A percentile compares a stretch with the other conserved stretches of the same genome.
Conservation (phyloP, 2,888 invertebrate genomes). For the Pseudococcus longispinus region DNA sequence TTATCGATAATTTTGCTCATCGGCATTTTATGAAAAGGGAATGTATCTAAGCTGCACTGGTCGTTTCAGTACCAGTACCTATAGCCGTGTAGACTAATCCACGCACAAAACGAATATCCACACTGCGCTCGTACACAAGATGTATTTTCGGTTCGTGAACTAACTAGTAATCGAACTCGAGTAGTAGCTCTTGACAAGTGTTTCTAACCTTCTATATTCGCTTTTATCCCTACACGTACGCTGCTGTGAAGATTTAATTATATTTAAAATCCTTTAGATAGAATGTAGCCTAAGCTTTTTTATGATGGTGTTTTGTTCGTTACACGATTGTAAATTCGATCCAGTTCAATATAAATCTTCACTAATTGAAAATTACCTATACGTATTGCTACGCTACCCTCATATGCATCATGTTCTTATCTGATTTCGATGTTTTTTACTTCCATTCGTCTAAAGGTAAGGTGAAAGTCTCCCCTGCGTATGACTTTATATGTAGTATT, state of each 20-base stretch:
- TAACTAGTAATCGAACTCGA: neutral
- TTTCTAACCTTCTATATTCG: neutral
- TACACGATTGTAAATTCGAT: constrained; percentile 5
- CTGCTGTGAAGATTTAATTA: neutral
- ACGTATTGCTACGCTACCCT: neutral
- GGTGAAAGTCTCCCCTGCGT: neutral
- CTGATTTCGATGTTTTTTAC: neutral
- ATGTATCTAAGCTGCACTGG: neutral
- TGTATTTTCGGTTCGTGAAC: constrained; percentile 28
- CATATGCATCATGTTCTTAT: neutral
- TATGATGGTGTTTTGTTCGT: constrained; percentile 14
- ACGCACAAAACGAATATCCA: neutral
- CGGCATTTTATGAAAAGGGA: constrained; percentile 39
- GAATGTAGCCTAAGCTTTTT: neutral
- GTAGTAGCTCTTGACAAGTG: neutral
- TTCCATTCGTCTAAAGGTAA: neutral
- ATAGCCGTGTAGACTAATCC: neutral
- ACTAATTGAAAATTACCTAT: neutral
- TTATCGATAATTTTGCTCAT: constrained; percentile 32
- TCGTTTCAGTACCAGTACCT: neutral
- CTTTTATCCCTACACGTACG: neutral
- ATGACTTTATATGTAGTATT: neutral
- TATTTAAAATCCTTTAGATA: neutral
- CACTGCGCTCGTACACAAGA: too few relatives aligned
- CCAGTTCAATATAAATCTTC: neutral